These are phyloP conservation scores for Prinia subflava DNA, from an alignment of 2,113 vertebrate species.

Conservation along the genomic window DNA sequence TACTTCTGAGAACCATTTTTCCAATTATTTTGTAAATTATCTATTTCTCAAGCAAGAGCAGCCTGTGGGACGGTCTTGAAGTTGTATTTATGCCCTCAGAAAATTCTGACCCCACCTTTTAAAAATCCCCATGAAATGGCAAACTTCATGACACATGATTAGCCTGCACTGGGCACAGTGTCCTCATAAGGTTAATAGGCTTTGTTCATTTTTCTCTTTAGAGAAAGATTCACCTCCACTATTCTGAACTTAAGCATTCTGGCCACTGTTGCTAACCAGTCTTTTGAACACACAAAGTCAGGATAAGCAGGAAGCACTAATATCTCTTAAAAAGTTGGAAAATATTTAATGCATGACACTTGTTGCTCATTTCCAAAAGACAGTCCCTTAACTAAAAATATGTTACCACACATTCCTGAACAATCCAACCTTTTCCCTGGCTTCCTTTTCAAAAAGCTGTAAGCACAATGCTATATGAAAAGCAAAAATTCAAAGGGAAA, in stretches of 20 bases:
- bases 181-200: background rate
- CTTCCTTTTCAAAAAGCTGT: constrained; percentile 30
- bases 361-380: background rate
- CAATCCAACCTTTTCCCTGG: constrained; percentile 7
- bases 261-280: background rate
- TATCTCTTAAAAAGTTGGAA: background rate
- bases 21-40: background rate
- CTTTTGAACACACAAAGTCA: background rate
- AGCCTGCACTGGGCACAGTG: background rate
- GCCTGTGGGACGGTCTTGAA: background rate
- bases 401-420: constrained; percentile 43
- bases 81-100: background rate
- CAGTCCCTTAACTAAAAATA: constrained; percentile 52
- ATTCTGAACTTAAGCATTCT: background rate
- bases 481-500: constrained; percentile 49
- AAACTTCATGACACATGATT: background rate
- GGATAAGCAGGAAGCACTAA: background rate
- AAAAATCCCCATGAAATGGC: background rate
- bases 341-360: background rate
- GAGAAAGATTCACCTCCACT: background rate
- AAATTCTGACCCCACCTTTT: background rate
- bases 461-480: constrained; percentile 40
- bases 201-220: background rate
- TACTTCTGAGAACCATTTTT: background rate
- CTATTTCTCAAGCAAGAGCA: background rate